These are phyloP conservation scores for Silurus aristotelis DNA, from an alignment of 2,797 vertebrate genomes.

Conservation along the genomic window DNA sequence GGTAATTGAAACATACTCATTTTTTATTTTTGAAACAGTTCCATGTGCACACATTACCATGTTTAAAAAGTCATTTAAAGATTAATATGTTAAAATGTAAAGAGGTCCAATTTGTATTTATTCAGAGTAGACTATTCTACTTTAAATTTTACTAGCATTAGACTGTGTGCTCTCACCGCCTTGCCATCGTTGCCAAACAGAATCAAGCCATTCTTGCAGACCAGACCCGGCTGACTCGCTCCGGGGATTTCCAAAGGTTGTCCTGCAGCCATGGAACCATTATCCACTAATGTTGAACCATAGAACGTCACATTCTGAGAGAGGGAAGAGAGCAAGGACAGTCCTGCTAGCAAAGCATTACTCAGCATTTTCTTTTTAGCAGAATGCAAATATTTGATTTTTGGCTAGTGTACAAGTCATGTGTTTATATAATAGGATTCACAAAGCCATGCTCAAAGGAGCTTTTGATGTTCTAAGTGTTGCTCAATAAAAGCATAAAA, in stretches of 20 bases:
- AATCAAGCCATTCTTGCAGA: constrained; percentile 79
- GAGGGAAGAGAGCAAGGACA: constrained; percentile 11
- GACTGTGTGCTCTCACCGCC: constrained; percentile 65
- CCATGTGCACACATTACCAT: neutral
- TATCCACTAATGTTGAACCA: constrained; percentile 75
- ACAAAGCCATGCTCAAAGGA: neutral
- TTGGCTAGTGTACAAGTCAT: neutral
- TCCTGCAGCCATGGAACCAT: constrained; percentile 62
- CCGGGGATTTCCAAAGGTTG: constrained; percentile 78
- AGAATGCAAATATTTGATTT: neutral
- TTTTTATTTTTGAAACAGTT: neutral
- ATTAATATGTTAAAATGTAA: too few species aligned
- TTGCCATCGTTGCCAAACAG: constrained; percentile 83
- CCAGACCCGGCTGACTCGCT: constrained; percentile 72
- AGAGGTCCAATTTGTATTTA: neutral
- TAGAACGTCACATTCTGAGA: constrained; percentile 83
- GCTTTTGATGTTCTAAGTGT: neutral
- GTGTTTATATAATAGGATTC: neutral
- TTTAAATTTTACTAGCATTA: neutral
- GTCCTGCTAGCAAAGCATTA: neutral
- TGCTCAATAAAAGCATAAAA: constrained; percentile 11
- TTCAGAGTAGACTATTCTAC: neutral
- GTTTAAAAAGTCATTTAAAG: too few species aligned
- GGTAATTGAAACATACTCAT: neutral
- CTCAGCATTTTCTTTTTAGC: constrained; percentile 3